Percentiles rank a stretch among this genome's conserved stretches.
Evolutionary conservation across 2,888 invertebrate genomes (phyloP).

Genomic region (Meiosimyza decipiens): DNA sequence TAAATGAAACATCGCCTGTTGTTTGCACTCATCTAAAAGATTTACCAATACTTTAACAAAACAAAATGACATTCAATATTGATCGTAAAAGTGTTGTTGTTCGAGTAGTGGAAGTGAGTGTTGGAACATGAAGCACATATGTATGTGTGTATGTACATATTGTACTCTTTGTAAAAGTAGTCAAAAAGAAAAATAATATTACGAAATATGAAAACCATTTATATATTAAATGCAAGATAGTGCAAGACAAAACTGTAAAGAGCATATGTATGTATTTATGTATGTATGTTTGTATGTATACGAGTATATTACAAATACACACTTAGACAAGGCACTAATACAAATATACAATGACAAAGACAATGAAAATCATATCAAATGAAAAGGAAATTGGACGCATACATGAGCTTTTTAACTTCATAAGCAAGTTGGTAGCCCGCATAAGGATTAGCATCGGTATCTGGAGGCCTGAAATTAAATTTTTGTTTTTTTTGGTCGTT

Average conservation of each 20-base stretch:
- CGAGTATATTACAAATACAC: constrained; percentile 37
- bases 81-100: no score
- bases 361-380: constrained; percentile 35
- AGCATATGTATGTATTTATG: constrained; percentile 26
- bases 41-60: no score
- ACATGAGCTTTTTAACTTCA: constrained; percentile 99
- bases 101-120: constrained; percentile 44
- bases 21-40: no score
- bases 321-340: constrained; percentile 41
- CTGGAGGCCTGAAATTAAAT: constrained; percentile 83
- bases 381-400: constrained; percentile 73
- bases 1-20: no score
- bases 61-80: no score
- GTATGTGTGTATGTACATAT: no score
- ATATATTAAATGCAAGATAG: constrained; percentile 48
- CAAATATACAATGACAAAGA: constrained; percentile 26
- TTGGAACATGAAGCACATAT: background rate
- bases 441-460: constrained; percentile 92
- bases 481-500: constrained; percentile 47
- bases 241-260: constrained; percentile 38
- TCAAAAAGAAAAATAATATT: constrained; percentile 49
- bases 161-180: constrained; percentile 50
- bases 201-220: constrained; percentile 54
- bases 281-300: constrained; percentile 24
- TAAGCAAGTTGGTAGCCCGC: constrained; percentile 99